phyloP scores from a whole-genome alignment of 2,113 vertebrate genomes.

The Pica pica region DNA sequence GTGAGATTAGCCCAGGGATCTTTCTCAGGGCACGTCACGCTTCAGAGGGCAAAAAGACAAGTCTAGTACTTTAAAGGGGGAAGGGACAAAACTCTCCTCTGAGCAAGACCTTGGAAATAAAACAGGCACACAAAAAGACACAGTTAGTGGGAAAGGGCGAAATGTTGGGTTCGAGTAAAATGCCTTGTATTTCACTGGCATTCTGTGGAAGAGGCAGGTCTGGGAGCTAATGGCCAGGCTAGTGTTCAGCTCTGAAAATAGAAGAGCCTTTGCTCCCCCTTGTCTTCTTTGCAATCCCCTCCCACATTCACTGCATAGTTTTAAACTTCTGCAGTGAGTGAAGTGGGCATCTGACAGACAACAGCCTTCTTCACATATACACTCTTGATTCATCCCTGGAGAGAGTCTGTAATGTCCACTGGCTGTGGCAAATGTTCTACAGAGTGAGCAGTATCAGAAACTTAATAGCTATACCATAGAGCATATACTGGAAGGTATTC shows the following conservation, averaged over 20 bases:
- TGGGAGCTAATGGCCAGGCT: not conserved
- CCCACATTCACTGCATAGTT: conserved; percentile 56
- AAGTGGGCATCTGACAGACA: conserved; percentile 49
- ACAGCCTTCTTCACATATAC: not conserved
- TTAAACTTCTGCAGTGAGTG: conserved; percentile 43
- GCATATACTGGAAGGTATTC: not conserved
- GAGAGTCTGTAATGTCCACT: not conserved
- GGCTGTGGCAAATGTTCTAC: not conserved
- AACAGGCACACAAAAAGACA: not conserved
- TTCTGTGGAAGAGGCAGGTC: not conserved
- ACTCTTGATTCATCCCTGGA: not conserved
- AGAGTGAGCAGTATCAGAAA: not conserved
- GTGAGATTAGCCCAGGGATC: not conserved
- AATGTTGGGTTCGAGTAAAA: not conserved
- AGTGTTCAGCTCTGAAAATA: conserved; percentile 29
- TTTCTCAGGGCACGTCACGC: not conserved
- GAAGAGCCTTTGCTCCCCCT: not conserved
- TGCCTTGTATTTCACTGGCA: not conserved
- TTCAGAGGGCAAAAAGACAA: not conserved
- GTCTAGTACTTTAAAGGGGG: not conserved
- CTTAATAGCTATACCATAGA: not conserved
- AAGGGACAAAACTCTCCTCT: not conserved
- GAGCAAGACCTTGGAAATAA: not conserved
- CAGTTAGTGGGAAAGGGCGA: not conserved
- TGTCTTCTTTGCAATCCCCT: not conserved